Evolutionary conservation across 1,140 invertebrate genomes (phyloP), one percentile per base, ranked within the genome.

Genomic region (Diuraphis noxia): DNA sequence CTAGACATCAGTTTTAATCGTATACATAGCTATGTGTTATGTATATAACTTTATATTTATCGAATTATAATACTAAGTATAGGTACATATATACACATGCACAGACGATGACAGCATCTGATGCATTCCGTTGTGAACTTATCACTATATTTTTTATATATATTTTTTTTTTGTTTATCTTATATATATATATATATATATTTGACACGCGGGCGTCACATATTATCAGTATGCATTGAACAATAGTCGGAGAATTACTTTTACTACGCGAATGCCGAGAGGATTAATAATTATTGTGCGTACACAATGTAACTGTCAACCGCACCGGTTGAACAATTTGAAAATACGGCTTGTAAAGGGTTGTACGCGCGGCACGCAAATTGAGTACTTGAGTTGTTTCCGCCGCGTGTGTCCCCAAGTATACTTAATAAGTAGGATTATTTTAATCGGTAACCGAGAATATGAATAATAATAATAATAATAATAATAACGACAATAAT

Each of bases 351-450:
- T 46, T 43, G 17, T 36, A 49, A 86, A 36, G 84, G 84, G 43
- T 49, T 49, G 34, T 86, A 34, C 34, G n/a, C 36, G 21, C 34
- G 34, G n/a, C 36, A 49, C 43, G 84, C 34, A 86, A 86, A 86
- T 86, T 34, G n/a, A 49, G 84, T 86, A 86, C 84, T 86, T 30
- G 9, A 21, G 21, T 86, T 86, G 21, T 86, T 86, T 49, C 43
- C 41, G 9, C 34, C 41, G 19, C n/a, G n/a, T 34, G 30, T 49
- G 43, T 86, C 41, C 41, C 43, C n/a, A 10, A 49, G 43, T 86
- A n/a, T n/a, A 86, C 84, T 72, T 72, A 72, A 49, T 86, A 85
- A 85, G 82, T 46, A 46, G 82, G 82, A 85, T 85, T 46, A 85
- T 86, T 86, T 49, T 36, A 49, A 49, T 86, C 23, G 13, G n/a